A percentile compares a stretch with the other conserved stretches of the same genome.
Conservation (phyloP, 2,113 vertebrate genomes). For the Pterophyllum scalare region DNA sequence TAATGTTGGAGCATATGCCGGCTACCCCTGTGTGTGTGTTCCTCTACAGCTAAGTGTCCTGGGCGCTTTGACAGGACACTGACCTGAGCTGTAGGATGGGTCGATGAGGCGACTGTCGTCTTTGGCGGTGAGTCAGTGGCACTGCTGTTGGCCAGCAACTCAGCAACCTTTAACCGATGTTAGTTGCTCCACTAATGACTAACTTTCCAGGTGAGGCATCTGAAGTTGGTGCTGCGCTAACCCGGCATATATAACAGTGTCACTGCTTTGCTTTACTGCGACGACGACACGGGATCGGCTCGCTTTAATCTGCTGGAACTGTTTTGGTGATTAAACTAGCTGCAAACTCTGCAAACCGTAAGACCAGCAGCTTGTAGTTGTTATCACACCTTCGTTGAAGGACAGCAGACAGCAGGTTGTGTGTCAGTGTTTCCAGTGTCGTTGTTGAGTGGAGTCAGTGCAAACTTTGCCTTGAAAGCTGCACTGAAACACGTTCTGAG, state of each 20-base stretch:
- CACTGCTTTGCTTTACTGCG: not conserved
- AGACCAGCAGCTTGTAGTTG: not conserved
- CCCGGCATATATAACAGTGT: not conserved
- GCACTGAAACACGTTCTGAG: not conserved
- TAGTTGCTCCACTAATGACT: not conserved
- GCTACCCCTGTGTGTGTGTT: not conserved
- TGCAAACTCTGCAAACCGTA: not conserved
- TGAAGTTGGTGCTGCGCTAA: not conserved
- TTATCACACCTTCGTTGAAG: not conserved
- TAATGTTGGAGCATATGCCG: not conserved
- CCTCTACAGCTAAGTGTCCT: not conserved
- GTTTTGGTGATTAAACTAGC: not conserved
- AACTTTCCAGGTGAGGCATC: not conserved
- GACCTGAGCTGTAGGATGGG: conserved; percentile 16
- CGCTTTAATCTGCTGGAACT: not conserved
- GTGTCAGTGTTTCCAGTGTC: not conserved
- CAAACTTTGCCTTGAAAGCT: not conserved
- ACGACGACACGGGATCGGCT: not conserved
- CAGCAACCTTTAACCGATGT: not conserved
- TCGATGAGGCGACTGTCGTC: conserved; percentile 13
- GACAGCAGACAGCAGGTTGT: not conserved
- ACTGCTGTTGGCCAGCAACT: not conserved
- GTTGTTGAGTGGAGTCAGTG: not conserved
- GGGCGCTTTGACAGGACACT: conserved; percentile 8
- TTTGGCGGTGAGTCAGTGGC: conserved; percentile 22